phyloP scores from a whole-genome alignment of 2,113 vertebrate genomes.

The Larimichthys polyactis region DNA sequence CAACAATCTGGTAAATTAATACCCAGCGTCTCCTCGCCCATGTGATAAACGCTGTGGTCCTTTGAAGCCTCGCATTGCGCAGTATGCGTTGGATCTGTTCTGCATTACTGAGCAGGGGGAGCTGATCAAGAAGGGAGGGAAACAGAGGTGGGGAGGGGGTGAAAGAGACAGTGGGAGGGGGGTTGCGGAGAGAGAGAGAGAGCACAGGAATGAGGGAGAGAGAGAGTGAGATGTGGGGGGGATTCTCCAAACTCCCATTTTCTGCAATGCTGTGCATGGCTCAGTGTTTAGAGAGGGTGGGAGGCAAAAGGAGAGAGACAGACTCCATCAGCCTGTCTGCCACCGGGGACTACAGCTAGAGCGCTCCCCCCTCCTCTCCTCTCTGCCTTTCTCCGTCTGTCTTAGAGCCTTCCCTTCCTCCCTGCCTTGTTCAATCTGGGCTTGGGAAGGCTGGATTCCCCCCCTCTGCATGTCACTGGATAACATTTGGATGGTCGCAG shows the following conservation, averaged over 20 bases:
- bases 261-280: slow-evolving; percentile 71
- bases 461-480: slow-evolving; percentile 52
- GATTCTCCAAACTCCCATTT: slow-evolving; percentile 61
- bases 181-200: slow-evolving; percentile 31
- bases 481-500: slow-evolving; percentile 70
- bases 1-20: slow-evolving; percentile 28
- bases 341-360: slow-evolving; percentile 67
- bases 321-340: slow-evolving; percentile 57
- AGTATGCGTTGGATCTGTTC: slow-evolving; percentile 69
- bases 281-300: slow-evolving; percentile 47
- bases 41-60: slow-evolving; percentile 48
- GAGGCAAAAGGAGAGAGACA: slow-evolving; percentile 49
- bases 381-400: slow-evolving; percentile 41
- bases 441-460: slow-evolving; percentile 55
- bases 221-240: slow-evolving; percentile 52
- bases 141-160: background rate
- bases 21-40: slow-evolving; percentile 3
- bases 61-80: slow-evolving; percentile 64
- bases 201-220: slow-evolving; percentile 19
- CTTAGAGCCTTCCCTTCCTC: slow-evolving; percentile 50
- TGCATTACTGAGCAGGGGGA: slow-evolving; percentile 67
- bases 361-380: slow-evolving; percentile 19
- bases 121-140: slow-evolving; percentile 19
- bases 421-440: slow-evolving; percentile 46
- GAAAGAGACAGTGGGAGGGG: slow-evolving; percentile 20